These are phyloP conservation scores for Chaunax sp. DNA, from an alignment of 2,797 vertebrate genomes.

Conservation along the genomic window DNA sequence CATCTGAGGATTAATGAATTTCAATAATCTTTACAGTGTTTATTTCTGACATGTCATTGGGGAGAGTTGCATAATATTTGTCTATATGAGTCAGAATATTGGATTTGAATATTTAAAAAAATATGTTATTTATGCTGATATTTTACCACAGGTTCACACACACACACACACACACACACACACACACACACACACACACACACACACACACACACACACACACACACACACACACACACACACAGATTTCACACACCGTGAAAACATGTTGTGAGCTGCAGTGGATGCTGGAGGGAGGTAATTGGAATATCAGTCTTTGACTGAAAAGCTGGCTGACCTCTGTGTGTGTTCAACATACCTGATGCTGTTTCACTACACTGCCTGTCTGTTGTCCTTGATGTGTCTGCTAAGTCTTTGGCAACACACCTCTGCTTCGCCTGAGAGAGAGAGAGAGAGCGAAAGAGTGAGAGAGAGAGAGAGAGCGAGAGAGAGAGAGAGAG, in stretches of 20 bases:
- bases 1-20: constrained; percentile 52
- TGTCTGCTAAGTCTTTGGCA: constrained; percentile 48
- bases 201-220: too few species aligned
- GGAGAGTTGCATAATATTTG: constrained; percentile 50
- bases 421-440: constrained; percentile 11
- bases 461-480: constrained; percentile 1
- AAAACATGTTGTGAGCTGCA: constrained; percentile 6
- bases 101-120: constrained; percentile 30
- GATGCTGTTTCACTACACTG: constrained; percentile 46
- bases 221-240: neutral
- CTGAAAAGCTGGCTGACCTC: constrained; percentile 57
- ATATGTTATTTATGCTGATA: constrained; percentile 35
- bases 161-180: too few species aligned
- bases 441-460: neutral
- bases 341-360: constrained; percentile 63
- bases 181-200: too few species aligned
- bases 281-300: constrained; percentile 8
- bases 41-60: constrained; percentile 43
- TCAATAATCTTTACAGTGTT: constrained; percentile 52
- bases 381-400: constrained; percentile 69
- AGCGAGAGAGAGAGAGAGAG: neutral
- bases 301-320: constrained; percentile 39
- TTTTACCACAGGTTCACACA: too few species aligned
- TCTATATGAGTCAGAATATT: constrained; percentile 48
- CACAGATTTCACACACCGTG: constrained; percentile 4